Evolutionary conservation across 2,888 invertebrate species (phyloP), one percentile per base, ranked within the genome.

Genomic region (Athalia circularis): DNA sequence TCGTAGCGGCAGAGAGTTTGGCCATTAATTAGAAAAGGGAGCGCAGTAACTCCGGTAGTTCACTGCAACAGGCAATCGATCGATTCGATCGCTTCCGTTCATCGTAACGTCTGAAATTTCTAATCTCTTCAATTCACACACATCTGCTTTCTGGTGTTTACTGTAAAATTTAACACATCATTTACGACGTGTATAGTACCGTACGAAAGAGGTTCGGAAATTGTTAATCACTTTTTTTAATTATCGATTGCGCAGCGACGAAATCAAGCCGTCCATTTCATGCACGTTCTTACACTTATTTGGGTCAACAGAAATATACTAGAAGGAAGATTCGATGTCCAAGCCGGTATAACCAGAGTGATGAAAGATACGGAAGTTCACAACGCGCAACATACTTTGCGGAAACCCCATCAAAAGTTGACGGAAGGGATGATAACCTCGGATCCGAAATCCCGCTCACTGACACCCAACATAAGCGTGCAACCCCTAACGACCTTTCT

Each of bases 21-120:
- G 48, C 65, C 15, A 65, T 65, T 48, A 48, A 65, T 65, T 65
- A 48, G 65, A 9, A 65, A 13, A 65, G 48, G 65, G 48, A 65
- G 48, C 29, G 29, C 48, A 65, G 65, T 65, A 65, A 65, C 48
- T 65, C 65, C 13, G 6, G n/a, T 8, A 47, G 65, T 65, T 65
- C 13, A 48, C 47, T 65, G 47, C 48, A 48, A 65, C 65, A 48
- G 48, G 65, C 48, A 48, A n/a, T 29, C 48, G 47, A 65, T 65
- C 65, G 48, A 65, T 65, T 48, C 11, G 65, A 65, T 11, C 47
- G 65, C 9, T 65, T 65, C 65, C 65, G 48, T 65, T 65, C 65
- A 65, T 65, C 65, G 65, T 8, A 29, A 8, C 9, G 48, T 48
- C 48, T 48, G 65, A 65, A 48, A 47, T 48, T 65, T 6, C 15